Conservation (phyloP, 1,140 invertebrate species). For the Phymorhynchus buccinoides region DNA sequence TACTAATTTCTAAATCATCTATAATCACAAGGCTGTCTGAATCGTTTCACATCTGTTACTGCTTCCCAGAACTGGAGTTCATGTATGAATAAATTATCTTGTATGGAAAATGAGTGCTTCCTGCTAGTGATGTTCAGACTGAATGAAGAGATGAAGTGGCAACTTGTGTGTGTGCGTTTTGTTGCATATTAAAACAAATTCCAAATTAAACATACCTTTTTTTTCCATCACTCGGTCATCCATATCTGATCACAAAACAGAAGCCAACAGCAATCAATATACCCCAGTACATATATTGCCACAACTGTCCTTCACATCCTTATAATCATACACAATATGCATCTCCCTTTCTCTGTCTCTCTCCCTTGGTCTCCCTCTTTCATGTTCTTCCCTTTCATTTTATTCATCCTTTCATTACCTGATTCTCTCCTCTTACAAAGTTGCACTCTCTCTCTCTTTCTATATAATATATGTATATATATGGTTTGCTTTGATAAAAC, state of each 20-base stretch:
- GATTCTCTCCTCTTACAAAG: neutral
- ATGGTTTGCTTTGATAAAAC: no score
- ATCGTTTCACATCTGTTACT: conserved; percentile 24
- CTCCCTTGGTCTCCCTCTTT: neutral
- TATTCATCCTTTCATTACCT: neutral
- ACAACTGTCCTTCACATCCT: neutral
- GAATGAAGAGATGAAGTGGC: no score
- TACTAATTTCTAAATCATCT: neutral
- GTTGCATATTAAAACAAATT: neutral
- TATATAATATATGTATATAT: no score
- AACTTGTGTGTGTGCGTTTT: neutral
- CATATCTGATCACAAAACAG: neutral
- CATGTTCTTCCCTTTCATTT: neutral
- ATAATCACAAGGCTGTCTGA: neutral
- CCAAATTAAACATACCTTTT: neutral
- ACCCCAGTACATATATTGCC: neutral
- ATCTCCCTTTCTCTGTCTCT: neutral
- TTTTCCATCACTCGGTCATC: neutral
- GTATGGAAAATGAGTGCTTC: conserved; percentile 16
- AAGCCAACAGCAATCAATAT: neutral
- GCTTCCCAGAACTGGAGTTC: conserved; percentile 36
- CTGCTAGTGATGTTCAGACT: no score
- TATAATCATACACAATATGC: neutral
- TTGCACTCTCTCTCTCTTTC: conserved; percentile 10
- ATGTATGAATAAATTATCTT: conserved; percentile 41